Evolutionary conservation across 1,140 invertebrate species (phyloP).

Genomic region (Stegodyphus mimosarum): DNA sequence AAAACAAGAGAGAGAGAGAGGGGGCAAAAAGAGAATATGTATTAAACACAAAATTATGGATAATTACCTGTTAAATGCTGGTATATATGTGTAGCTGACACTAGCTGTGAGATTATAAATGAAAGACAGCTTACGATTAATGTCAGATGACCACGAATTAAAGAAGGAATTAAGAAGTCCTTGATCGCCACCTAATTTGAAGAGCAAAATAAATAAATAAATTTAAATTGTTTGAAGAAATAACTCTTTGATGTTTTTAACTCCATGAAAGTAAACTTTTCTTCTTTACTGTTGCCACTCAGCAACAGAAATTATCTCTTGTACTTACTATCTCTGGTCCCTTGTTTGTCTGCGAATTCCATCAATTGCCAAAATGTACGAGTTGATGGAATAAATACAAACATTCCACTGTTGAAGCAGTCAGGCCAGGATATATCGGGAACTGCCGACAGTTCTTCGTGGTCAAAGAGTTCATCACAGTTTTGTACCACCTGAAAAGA

Average conservation of each 20-base stretch:
- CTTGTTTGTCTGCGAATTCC: slow-evolving; percentile 78
- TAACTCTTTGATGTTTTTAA: too few species aligned
- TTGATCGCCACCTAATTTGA: slow-evolving; percentile 81
- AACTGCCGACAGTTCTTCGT: slow-evolving; percentile 92
- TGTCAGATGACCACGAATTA: slow-evolving; percentile 91
- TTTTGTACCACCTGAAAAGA: slow-evolving; percentile 78
- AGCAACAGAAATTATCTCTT: not conserved
- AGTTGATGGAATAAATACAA: slow-evolving; percentile 87
- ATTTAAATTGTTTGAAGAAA: too few species aligned
- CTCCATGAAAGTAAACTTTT: too few species aligned
- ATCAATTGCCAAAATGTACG: slow-evolving; percentile 84
- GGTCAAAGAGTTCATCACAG: slow-evolving; percentile 92
- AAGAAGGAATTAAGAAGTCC: slow-evolving; percentile 95
- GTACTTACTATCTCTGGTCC: slow-evolving; percentile 85
- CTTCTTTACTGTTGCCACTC: too few species aligned
- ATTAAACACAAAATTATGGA: slow-evolving; percentile 64
- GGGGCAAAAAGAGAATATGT: too few species aligned
- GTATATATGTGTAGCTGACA: slow-evolving; percentile 95
- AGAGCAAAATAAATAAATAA: too few species aligned
- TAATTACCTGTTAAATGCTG: slow-evolving; percentile 95
- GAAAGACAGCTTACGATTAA: slow-evolving; percentile 93
- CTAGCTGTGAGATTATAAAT: slow-evolving; percentile 97
- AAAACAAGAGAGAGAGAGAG: too few species aligned
- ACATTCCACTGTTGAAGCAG: slow-evolving; percentile 92
- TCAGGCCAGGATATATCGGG: slow-evolving; percentile 97